Percentiles rank a stretch among this genome's conserved stretches.
These are phyloP conservation scores for Toxotes lorentzi DNA, from an alignment of 2,797 vertebrate genomes.

Conservation along the genomic window DNA sequence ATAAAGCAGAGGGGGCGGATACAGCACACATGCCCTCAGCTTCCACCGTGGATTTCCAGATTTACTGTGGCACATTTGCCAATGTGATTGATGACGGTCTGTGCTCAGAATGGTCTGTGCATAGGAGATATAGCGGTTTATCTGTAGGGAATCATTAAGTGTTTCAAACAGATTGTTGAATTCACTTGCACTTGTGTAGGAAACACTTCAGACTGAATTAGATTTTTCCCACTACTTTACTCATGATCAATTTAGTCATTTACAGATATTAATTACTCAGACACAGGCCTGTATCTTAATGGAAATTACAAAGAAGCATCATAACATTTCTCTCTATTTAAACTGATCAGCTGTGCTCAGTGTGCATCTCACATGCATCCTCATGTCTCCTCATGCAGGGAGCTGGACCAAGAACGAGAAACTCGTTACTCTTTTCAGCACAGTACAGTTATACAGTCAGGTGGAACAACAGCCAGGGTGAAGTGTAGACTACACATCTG, in stretches of 20 bases:
- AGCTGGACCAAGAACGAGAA: constrained; percentile 84
- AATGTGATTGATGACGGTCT: constrained; percentile 34
- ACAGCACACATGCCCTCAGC: constrained; percentile 1
- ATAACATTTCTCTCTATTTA: not conserved
- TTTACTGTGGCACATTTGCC: not conserved
- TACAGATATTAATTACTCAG: not conserved
- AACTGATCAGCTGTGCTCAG: not conserved
- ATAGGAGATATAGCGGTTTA: not conserved
- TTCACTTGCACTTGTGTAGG: not conserved
- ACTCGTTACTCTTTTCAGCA: constrained; percentile 50
- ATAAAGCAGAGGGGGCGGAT: constrained; percentile 59
- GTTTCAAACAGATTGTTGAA: not conserved
- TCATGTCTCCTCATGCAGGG: constrained; percentile 70
- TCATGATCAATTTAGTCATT: not conserved
- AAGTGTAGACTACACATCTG: not conserved
- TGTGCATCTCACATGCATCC: not conserved
- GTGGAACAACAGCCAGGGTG: not conserved
- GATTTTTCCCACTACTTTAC: not conserved
- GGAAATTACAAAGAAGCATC: not conserved
- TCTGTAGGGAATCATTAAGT: not conserved
- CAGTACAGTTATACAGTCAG: constrained; percentile 70
- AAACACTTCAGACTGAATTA: not conserved
- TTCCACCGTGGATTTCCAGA: not conserved
- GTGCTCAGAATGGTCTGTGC: constrained; percentile 15
- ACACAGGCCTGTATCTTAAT: accelerated